These are phyloP conservation scores for Scaptodrosophila lebanonensis DNA, from an alignment of 1,140 invertebrate genomes.

Conservation along the genomic window DNA sequence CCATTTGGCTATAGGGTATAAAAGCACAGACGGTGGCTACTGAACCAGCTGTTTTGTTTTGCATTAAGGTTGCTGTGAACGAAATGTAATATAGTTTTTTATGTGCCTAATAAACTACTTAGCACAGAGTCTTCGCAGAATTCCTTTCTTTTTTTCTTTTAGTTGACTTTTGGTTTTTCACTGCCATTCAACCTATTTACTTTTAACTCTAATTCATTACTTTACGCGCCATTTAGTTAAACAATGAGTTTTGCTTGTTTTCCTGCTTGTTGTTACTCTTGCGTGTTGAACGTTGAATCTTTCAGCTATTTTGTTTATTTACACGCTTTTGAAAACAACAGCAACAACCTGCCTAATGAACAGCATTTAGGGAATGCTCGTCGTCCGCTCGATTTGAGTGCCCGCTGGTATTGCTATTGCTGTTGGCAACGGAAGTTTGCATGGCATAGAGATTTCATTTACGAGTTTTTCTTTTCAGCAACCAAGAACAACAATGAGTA, in stretches of 20 bases:
- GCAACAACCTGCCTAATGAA: conserved; percentile 6
- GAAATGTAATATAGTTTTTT: too few species aligned
- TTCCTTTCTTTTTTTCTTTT: conserved; percentile 26
- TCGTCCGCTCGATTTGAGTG: too few species aligned
- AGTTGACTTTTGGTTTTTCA: not conserved
- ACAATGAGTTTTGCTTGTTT: conserved; percentile 23
- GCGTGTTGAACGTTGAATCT: conserved; percentile 3
- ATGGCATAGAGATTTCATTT: conserved; percentile 5
- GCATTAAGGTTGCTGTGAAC: too few species aligned
- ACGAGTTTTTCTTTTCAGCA: not conserved
- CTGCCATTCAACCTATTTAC: conserved; percentile 39
- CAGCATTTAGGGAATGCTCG: too few species aligned
- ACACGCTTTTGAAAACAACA: conserved; percentile 21
- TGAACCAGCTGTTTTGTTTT: too few species aligned
- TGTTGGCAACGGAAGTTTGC: conserved; percentile 35
- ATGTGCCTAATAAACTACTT: too few species aligned
- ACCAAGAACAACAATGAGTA: too few species aligned
- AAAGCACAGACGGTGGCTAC: too few species aligned
- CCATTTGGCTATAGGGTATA: too few species aligned
- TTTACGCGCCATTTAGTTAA: too few species aligned
- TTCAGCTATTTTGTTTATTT: conserved; percentile 27
- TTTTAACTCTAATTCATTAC: conserved; percentile 23
- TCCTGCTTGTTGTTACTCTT: too few species aligned
- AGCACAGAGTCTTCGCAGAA: too few species aligned
- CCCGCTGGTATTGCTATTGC: not conserved